A percentile compares a stretch with the other conserved stretches of the same genome.
phyloP scores from a whole-genome alignment of 1,140 invertebrate genomes.

The Macrocentrus cingulum region DNA sequence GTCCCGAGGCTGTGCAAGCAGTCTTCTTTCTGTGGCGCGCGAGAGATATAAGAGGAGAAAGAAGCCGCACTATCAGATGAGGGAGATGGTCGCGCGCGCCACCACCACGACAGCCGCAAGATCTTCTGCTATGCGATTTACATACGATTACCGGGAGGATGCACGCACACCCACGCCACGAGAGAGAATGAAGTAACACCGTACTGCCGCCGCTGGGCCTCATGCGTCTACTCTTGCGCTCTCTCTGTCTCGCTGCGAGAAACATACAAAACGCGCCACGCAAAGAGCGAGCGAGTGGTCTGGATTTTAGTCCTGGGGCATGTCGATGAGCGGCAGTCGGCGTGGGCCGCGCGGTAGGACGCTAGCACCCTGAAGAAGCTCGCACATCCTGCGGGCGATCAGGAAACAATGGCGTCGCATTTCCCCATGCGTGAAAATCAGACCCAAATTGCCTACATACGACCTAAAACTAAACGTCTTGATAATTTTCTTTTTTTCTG shows the following conservation, averaged over 20 bases:
- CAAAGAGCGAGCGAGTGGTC: conserved; percentile 20
- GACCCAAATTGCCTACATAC: neutral
- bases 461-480: no score
- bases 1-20: no score
- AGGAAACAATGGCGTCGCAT: conserved; percentile 43
- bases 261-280: no score
- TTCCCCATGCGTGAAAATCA: conserved; percentile 22
- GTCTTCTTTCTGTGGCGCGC: no score
- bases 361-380: conserved; percentile 57
- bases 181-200: conserved; percentile 33
- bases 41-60: no score
- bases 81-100: conserved; percentile 40
- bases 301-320: conserved; percentile 42
- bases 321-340: conserved; percentile 53
- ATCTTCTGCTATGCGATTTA: conserved; percentile 54
- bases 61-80: conserved; percentile 11
- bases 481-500: no score
- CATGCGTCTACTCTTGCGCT: no score
- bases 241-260: no score
- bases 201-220: neutral
- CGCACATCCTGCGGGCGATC: conserved; percentile 46
- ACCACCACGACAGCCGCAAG: conserved; percentile 40
- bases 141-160: conserved; percentile 55
- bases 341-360: conserved; percentile 57
- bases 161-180: conserved; percentile 53